Evolutionary conservation across 2,888 invertebrate species (phyloP).

Genomic region (Scaeva pyrastri): DNA sequence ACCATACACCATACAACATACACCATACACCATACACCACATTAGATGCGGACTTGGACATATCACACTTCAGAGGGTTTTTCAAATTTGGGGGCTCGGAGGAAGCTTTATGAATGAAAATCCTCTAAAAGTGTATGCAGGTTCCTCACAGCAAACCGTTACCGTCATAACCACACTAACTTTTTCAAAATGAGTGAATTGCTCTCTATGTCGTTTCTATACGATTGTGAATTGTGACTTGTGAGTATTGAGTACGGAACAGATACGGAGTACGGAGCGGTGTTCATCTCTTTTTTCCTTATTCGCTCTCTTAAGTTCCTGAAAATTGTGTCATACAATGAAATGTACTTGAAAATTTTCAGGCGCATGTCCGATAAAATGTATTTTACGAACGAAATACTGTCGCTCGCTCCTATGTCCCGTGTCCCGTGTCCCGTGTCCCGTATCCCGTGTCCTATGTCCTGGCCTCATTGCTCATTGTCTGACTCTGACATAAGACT

Average conservation of each 20-base stretch:
- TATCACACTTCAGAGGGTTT: background rate
- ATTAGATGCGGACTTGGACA: constrained; percentile 4
- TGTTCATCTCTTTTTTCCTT: background rate
- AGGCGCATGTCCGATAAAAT: constrained; percentile 56
- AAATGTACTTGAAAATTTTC: constrained; percentile 35
- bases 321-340: constrained; percentile 60
- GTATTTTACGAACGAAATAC: background rate
- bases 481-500: constrained; percentile 52
- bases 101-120: constrained; percentile 76
- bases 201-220: constrained; percentile 1
- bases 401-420: no score
- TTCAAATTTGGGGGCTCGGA: constrained; percentile 38
- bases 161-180: constrained; percentile 42
- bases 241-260: background rate
- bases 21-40: no score
- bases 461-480: constrained; percentile 18
- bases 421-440: no score
- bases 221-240: no score
- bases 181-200: constrained; percentile 44
- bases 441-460: no score
- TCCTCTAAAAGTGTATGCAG: constrained; percentile 60
- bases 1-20: no score
- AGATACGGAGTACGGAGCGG: no score
- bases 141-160: constrained; percentile 22
- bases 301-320: constrained; percentile 8